Evolutionary conservation across 2,888 invertebrate species (phyloP).

Genomic region (Phyllotreta striolata): DNA sequence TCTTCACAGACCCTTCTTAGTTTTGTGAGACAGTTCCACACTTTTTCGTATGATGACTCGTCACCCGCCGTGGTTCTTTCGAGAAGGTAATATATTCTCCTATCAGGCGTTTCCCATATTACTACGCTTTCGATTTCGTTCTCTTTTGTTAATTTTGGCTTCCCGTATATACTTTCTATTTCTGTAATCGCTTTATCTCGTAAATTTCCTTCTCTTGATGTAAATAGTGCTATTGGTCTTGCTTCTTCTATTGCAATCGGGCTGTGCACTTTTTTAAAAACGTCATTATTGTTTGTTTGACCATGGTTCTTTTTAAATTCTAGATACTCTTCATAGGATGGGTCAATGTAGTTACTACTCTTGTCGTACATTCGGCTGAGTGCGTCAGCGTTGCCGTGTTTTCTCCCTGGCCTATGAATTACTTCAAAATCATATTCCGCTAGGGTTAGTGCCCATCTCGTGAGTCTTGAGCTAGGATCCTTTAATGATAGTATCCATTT

Average conservation of each 20-base stretch:
- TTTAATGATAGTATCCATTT: slow-evolving; percentile 23
- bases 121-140: background rate
- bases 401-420: slow-evolving; percentile 5
- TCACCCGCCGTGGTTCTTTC: background rate
- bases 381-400: slow-evolving; percentile 8
- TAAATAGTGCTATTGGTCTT: too few species aligned
- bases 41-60: slow-evolving; percentile 11
- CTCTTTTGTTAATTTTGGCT: background rate
- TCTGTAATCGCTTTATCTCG: background rate
- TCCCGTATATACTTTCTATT: background rate
- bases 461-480: slow-evolving; percentile 17
- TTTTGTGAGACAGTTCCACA: slow-evolving; percentile 9
- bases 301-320: background rate
- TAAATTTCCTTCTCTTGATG: too few species aligned
- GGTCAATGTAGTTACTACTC: background rate
- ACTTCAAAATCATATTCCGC: slow-evolving; percentile 30
- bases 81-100: background rate
- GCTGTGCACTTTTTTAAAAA: too few species aligned
- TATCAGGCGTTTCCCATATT: slow-evolving; percentile 3
- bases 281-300: background rate
- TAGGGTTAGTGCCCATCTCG: slow-evolving; percentile 19
- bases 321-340: background rate
- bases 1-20: slow-evolving; percentile 13
- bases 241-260: too few species aligned
- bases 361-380: background rate